These are phyloP conservation scores for Catostylus mosaicus DNA, from an alignment of 30 jellyfish, hydroid and myxozoan species.

Conservation along the genomic window DNA sequence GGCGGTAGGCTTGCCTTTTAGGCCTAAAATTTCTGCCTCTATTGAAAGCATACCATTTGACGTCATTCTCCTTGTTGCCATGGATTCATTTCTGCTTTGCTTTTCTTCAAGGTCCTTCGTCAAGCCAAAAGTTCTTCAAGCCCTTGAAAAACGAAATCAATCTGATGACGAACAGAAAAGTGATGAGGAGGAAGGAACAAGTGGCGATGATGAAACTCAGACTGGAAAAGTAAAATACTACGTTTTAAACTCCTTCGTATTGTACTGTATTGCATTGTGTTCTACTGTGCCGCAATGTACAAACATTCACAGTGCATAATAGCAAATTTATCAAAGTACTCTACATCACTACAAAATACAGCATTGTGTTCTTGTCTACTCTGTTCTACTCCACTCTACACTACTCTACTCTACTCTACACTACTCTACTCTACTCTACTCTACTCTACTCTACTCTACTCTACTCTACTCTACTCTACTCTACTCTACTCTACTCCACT, in stretches of 20 bases:
- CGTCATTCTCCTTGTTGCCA: no score
- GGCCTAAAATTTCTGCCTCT: no score
- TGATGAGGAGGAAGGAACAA: neutral
- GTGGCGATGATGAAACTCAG: constrained; percentile 6
- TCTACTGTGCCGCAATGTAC: neutral
- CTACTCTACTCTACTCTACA: neutral
- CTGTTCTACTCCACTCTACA: neutral
- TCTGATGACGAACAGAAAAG: neutral
- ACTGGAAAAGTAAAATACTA: neutral
- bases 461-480: neutral
- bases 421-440: neutral
- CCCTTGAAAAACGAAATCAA: constrained; percentile 36
- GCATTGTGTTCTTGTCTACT: neutral
- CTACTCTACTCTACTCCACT: neutral
- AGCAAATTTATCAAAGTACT: neutral
- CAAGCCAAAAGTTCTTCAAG: constrained; percentile 56
- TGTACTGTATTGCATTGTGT: neutral
- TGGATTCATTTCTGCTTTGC: neutral
- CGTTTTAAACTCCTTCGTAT: no score
- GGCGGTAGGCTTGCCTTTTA: no score
- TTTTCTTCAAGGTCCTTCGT: constrained; percentile 27
- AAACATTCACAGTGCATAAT: neutral
- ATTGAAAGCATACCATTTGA: no score
- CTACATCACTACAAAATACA: neutral
- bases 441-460: neutral